Conservation (phyloP, 2,888 invertebrate genomes). For the Rotaria magnacalcarata region DNA sequence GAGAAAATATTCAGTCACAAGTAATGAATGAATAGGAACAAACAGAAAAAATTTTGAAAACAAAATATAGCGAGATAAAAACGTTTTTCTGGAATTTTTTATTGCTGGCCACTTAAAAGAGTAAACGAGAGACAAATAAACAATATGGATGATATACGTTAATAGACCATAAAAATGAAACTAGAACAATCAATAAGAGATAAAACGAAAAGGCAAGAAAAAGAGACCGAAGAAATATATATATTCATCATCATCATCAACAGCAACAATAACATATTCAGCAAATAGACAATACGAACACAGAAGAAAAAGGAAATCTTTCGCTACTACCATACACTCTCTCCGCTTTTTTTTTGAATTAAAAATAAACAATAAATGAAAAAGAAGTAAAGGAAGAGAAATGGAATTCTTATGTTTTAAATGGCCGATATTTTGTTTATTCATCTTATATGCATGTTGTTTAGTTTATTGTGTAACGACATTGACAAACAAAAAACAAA, state of each 20-base stretch:
- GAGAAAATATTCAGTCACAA: no score
- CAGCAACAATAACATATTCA: background rate
- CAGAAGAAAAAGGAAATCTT: background rate
- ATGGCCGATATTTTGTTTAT: background rate
- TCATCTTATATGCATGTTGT: conserved; percentile 19
- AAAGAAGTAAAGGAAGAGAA: background rate
- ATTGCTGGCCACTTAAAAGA: background rate
- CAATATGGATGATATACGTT: conserved; percentile 26
- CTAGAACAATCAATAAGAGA: conserved; percentile 18
- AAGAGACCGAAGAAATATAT: background rate
- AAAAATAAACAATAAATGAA: conserved; percentile 28
- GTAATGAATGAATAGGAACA: no score
- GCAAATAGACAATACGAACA: conserved; percentile 15
- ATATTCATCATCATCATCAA: conserved; percentile 10
- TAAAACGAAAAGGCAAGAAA: background rate
- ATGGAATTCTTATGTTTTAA: background rate
- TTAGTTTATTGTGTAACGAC: conserved; percentile 21
- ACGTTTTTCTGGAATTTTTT: background rate
- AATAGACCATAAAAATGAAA: background rate
- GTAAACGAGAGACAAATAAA: conserved; percentile 26
- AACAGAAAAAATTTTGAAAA: background rate
- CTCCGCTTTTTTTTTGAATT: background rate
- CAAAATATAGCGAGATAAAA: background rate
- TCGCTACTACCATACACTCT: background rate
- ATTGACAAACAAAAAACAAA: background rate